Evolutionary conservation across 1,140 invertebrate species (phyloP).

Genomic region (Helicorthomorpha holstii): DNA sequence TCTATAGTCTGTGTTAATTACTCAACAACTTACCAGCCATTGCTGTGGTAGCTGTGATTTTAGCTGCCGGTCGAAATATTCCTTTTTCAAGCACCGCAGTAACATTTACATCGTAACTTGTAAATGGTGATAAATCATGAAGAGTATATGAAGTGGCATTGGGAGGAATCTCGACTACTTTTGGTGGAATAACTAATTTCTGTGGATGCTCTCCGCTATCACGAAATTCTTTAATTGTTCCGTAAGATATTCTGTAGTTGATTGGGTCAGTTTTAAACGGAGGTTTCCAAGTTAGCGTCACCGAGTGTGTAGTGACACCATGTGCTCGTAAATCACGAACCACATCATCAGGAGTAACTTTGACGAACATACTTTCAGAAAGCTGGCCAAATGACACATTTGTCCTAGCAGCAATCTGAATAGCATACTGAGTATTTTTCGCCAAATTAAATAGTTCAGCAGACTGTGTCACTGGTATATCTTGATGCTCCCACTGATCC

Average conservation of each 20-base stretch:
- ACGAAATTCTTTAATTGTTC: constrained; percentile 85
- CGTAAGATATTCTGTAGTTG: constrained; percentile 79
- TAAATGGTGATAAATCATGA: constrained; percentile 78
- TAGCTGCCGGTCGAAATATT: constrained; percentile 69
- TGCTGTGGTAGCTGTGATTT: constrained; percentile 87
- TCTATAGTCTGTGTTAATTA: no score
- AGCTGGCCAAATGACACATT: constrained; percentile 36
- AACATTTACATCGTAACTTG: constrained; percentile 86
- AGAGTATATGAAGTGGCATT: constrained; percentile 51
- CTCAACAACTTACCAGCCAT: constrained; percentile 45
- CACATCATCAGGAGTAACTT: constrained; percentile 79
- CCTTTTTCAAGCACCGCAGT: constrained; percentile 70
- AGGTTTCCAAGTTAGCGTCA: constrained; percentile 73
- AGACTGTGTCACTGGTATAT: constrained; percentile 67
- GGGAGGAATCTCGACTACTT: constrained; percentile 50
- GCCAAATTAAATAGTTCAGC: constrained; percentile 79
- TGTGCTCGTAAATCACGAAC: constrained; percentile 68
- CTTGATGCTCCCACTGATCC: constrained; percentile 74
- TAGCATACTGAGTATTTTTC: constrained; percentile 76
- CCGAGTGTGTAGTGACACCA: constrained; percentile 37
- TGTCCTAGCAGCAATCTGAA: constrained; percentile 73
- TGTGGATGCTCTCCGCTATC: constrained; percentile 85
- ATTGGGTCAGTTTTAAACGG: constrained; percentile 75
- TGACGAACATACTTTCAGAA: constrained; percentile 53
- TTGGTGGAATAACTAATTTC: constrained; percentile 56